phyloP scores from a whole-genome alignment of 2,888 invertebrate genomes.

The Alentia gelatinosa region DNA sequence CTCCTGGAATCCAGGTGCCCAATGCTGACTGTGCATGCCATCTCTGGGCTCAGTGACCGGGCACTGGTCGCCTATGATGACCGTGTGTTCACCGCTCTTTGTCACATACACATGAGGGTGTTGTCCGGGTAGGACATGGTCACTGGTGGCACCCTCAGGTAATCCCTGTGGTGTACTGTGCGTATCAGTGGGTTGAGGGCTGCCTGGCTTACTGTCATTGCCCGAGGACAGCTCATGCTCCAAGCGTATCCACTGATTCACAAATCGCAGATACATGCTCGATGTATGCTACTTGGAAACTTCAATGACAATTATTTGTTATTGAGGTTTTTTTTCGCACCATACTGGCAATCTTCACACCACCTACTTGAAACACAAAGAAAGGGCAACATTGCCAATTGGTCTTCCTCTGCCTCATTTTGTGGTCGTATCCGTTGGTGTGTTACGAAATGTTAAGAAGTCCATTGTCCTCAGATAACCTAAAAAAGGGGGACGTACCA shows the following conservation, averaged over 20 bases:
- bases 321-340: too few relatives aligned
- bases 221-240: neutral
- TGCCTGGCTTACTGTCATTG: neutral
- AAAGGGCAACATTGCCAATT: too few relatives aligned
- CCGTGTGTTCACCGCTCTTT: neutral
- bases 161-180: neutral
- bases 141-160: neutral
- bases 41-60: neutral
- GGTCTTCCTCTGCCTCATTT: too few relatives aligned
- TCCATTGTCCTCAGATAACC: too few relatives aligned
- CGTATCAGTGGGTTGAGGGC: neutral
- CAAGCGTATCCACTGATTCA: constrained; percentile 36
- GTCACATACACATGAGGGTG: neutral
- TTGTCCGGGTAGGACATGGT: neutral
- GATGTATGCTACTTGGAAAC: neutral
- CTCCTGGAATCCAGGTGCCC: constrained; percentile 12
- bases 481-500: too few relatives aligned
- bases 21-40: neutral
- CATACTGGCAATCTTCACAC: too few relatives aligned
- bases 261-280: constrained; percentile 20
- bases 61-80: neutral
- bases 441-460: too few relatives aligned
- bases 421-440: too few relatives aligned
- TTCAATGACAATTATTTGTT: neutral
- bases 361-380: too few relatives aligned